phyloP scores from a whole-genome alignment of 2,888 invertebrate genomes.

The Ecdyonurus torrentis region DNA sequence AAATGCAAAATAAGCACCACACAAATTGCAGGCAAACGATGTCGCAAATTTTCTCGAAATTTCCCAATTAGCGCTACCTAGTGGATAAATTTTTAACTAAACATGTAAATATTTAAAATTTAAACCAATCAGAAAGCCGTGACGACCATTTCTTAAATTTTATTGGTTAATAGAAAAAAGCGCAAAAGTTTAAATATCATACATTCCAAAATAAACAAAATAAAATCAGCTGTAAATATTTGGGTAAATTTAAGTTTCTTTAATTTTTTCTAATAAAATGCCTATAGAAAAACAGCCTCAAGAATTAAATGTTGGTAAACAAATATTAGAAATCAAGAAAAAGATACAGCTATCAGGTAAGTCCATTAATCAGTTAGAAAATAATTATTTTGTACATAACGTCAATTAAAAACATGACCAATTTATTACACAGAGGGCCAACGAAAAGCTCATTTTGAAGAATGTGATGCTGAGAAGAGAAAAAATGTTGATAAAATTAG shows the following conservation, averaged over 20 bases:
- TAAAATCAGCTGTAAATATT: neutral
- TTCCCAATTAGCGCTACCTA: too few species aligned
- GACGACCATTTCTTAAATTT: too few species aligned
- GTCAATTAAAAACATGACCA: slow-evolving; percentile 6
- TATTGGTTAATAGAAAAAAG: too few species aligned
- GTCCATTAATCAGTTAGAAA: slow-evolving; percentile 14
- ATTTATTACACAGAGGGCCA: slow-evolving; percentile 49
- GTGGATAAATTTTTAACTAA: too few species aligned
- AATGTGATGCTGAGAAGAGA: slow-evolving; percentile 57
- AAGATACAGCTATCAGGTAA: slow-evolving; percentile 69
- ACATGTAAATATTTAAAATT: too few species aligned
- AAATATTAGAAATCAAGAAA: slow-evolving; percentile 72
- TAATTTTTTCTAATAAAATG: neutral
- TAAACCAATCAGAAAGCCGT: too few species aligned
- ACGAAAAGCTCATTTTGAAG: slow-evolving; percentile 65
- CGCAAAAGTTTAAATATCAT: too few species aligned
- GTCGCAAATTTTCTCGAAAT: too few species aligned
- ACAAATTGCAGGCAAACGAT: too few species aligned
- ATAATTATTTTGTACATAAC: slow-evolving; percentile 8
- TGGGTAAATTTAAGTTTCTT: neutral
- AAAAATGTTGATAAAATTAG: slow-evolving; percentile 52
- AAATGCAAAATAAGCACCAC: too few species aligned
- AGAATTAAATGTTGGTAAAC: slow-evolving; percentile 37
- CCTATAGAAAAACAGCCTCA: neutral
- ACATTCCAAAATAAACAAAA: too few species aligned